A percentile compares a stretch with the other conserved stretches of the same genome.
Evolutionary conservation across 2,797 vertebrate species (phyloP).

Genomic region (Poecilia wingei): DNA sequence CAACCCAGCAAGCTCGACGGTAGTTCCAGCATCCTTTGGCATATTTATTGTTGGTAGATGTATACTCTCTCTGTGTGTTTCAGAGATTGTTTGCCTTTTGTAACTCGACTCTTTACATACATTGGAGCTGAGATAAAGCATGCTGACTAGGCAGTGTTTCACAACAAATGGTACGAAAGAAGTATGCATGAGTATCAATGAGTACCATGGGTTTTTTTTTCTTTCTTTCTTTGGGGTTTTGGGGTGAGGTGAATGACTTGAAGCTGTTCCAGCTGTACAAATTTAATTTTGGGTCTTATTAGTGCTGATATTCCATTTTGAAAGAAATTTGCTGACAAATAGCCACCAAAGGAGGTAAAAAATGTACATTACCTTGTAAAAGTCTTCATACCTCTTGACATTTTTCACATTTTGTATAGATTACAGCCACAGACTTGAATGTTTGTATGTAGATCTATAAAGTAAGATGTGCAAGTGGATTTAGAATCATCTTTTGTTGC

Average conservation of each 20-base stretch:
- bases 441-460: not conserved
- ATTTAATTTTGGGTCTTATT: not conserved
- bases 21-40: not conserved
- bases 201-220: not conserved
- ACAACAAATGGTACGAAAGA: not conserved
- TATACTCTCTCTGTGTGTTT: not conserved
- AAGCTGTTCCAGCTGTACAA: not conserved
- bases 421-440: not conserved
- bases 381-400: not conserved
- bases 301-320: not conserved
- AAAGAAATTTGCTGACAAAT: not conserved
- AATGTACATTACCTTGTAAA: not conserved
- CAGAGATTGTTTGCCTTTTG: not conserved
- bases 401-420: not conserved
- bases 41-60: not conserved
- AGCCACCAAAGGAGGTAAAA: not conserved
- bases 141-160: not conserved
- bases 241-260: no score
- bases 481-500: not conserved
- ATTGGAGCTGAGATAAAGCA: not conserved
- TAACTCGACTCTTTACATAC: not conserved
- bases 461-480: not conserved
- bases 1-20: not conserved
- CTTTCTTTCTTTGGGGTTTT: not conserved
- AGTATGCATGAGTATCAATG: no score